Evolutionary conservation across 2,888 invertebrate species (phyloP).

Genomic region (Reticulitermes lucifugus): DNA sequence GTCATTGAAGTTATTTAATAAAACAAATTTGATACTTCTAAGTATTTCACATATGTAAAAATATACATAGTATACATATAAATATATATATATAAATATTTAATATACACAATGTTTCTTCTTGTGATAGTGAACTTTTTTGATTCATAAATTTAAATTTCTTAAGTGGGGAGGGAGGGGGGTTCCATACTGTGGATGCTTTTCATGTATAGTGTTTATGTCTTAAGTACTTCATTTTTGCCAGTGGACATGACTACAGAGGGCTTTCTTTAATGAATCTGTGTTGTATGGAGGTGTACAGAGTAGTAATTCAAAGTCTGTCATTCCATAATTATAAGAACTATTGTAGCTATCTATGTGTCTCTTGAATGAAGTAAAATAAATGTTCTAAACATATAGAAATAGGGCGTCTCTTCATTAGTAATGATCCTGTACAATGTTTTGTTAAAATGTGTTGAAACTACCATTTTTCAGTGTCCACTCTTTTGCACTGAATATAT

Average conservation of each 20-base stretch:
- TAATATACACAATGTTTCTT: conserved; percentile 44
- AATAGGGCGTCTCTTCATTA: conserved; percentile 36
- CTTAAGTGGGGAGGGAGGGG: conserved; percentile 6
- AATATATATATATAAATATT: conserved; percentile 44
- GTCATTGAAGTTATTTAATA: conserved; percentile 41
- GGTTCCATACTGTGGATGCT: conserved; percentile 47
- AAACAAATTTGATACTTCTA: conserved; percentile 51
- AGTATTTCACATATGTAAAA: conserved; percentile 50
- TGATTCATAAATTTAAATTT: conserved; percentile 39
- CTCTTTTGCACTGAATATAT: background rate
- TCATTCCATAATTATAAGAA: conserved; percentile 51
- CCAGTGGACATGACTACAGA: conserved; percentile 28
- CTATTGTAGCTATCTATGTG: conserved; percentile 49
- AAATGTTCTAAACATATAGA: conserved; percentile 49
- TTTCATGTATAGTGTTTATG: conserved; percentile 44
- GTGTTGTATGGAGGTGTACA: conserved; percentile 42
- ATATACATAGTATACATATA: conserved; percentile 45
- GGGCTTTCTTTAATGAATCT: conserved; percentile 20
- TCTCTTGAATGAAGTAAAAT: conserved; percentile 48
- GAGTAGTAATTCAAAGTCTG: conserved; percentile 38
- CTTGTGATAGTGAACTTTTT: conserved; percentile 47
- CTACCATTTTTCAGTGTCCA: background rate
- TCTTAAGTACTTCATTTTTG: conserved; percentile 28
- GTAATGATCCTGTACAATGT: background rate
- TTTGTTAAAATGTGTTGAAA: background rate